phyloP scores from a whole-genome alignment of 2,113 vertebrate genomes.

The Tursiops truncatus region DNA sequence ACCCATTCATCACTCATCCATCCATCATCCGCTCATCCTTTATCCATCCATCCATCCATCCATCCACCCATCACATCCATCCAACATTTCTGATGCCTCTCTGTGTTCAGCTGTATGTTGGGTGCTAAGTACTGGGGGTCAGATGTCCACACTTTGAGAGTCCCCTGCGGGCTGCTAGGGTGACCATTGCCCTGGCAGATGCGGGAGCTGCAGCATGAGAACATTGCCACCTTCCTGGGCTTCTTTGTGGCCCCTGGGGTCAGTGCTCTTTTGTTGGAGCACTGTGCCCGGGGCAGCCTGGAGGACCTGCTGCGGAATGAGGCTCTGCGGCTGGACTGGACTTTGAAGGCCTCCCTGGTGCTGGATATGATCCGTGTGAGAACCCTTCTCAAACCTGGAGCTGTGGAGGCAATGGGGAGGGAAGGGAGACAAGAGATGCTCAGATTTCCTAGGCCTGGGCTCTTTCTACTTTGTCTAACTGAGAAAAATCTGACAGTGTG shows the following conservation, averaged over 20 bases:
- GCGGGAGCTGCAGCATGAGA: conserved; percentile 92
- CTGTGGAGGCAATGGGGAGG: neutral
- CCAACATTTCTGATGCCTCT: neutral
- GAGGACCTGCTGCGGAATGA: conserved; percentile 92
- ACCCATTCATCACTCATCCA: neutral
- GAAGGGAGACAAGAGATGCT: neutral
- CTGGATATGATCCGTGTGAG: conserved; percentile 93
- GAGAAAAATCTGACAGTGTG: neutral
- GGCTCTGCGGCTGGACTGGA: conserved; percentile 94
- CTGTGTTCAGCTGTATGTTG: neutral
- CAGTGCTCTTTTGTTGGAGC: conserved; percentile 91
- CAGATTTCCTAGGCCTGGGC: neutral
- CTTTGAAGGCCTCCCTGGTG: conserved; percentile 94
- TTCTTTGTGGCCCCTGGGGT: conserved; percentile 88
- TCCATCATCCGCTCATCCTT: neutral
- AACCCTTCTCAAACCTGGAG: neutral
- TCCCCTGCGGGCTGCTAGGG: neutral
- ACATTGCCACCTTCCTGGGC: conserved; percentile 91
- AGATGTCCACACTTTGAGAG: neutral
- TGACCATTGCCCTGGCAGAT: conserved; percentile 83
- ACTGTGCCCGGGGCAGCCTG: conserved; percentile 92
- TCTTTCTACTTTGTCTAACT: neutral
- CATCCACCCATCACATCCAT: neutral
- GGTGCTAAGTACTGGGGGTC: neutral
- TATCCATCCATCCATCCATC: neutral